A percentile compares a stretch with the other conserved stretches of the same genome.
Conservation (phyloP, 1,140 invertebrate species). For the Eriosoma lanigerum region DNA sequence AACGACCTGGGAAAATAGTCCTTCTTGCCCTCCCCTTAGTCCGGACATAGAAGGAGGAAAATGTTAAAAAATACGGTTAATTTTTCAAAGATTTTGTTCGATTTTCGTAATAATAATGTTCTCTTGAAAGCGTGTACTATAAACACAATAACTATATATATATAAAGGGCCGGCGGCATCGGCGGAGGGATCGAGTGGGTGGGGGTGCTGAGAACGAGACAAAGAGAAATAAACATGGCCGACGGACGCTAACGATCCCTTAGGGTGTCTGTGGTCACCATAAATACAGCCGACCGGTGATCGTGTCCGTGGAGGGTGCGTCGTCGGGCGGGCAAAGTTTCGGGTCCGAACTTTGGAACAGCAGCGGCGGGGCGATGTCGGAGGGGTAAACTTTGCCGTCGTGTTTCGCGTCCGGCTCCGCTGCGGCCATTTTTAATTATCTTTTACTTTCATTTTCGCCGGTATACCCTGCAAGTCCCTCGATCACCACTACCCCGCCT, state of each 20-base stretch:
- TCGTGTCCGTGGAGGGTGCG: background rate
- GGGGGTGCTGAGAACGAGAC: constrained; percentile 12
- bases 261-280: constrained; percentile 49
- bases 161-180: too few species aligned
- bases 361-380: background rate
- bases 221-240: constrained; percentile 52
- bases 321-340: constrained; percentile 4
- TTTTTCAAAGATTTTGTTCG: too few species aligned
- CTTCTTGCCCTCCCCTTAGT: too few species aligned
- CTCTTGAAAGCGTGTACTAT: too few species aligned
- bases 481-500: background rate
- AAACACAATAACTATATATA: too few species aligned
- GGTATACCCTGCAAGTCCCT: too few species aligned
- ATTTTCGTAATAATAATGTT: too few species aligned
- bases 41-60: too few species aligned
- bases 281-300: constrained; percentile 24
- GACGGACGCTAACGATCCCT: constrained; percentile 51
- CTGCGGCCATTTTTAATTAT: constrained; percentile 49
- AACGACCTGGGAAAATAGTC: too few species aligned
- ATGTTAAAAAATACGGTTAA: too few species aligned
- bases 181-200: background rate
- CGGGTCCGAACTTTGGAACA: constrained; percentile 10
- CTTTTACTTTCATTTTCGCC: constrained; percentile 35
- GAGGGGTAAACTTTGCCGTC: constrained; percentile 23
- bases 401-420: background rate